Base-by-base conservation (phyloP, 1,140 invertebrate species). In the Musca domestica region DNA sequence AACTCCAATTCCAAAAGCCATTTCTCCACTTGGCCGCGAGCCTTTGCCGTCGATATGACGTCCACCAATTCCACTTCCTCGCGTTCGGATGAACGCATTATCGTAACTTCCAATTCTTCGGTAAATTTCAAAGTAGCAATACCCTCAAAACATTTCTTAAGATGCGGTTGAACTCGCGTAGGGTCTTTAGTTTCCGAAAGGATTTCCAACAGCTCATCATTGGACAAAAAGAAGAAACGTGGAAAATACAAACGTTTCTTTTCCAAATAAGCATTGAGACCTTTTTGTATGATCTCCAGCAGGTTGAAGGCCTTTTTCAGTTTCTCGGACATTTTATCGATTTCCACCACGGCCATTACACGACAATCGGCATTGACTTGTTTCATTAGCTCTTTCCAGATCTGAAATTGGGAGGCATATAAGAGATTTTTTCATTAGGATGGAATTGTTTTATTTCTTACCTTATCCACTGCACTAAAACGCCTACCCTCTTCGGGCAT, bases 131-230 rank as follows among this genome's bases (percentile, higher is more conserved):
- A 82, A 69, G 86, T 90, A 5, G 91, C 91, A 70, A 98, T 97
- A 25, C 95, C 94, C 83, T 95, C 93, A 83, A 97, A 98, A 81
- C 95, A 98, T 78, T 98, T 98, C 85, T 96, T 98, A 64, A 98
- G 84, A 86, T 98, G 95, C n/a, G 95, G 95, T 80, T 98, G 95
- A n/a, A 98, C 94, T 71, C 92, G 87, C 67, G 91, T 96, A 0
- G 96, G 96, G 86, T 98, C 95, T 84, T 98, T 98, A 0, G 96
- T 98, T 83, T 98, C 95, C 0, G 95, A 97, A 46, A 99, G 82
- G 75, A 98, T 98, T 85, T 98, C 96, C 19, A 98, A 83, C 23
- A 99, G 81, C 81, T 98, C 96, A 79, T 98, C 95, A 81, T 98
- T 98, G 6, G 96, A 98, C 17, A 99, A 83, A 83, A 98, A 98